Base-by-base conservation (phyloP, 1,140 invertebrate species). In the Laupala kohalensis region DNA sequence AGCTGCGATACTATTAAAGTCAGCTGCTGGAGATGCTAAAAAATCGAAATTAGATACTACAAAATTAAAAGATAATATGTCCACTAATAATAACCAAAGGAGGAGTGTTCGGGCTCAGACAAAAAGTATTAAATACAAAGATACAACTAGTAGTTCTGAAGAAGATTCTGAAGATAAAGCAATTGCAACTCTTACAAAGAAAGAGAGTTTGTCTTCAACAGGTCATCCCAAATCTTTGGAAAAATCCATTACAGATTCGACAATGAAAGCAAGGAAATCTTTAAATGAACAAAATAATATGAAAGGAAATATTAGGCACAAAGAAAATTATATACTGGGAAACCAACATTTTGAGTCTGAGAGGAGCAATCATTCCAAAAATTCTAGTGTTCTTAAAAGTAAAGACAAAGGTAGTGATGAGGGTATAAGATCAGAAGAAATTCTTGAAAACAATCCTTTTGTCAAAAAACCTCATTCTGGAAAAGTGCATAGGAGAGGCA, bases 1-100 rank as follows among this genome's bases (percentile, higher is more conserved):
- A 67, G 72, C 69, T 69, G 71, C 75, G 53, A 64, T 75, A 27
- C 74, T 74, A 67, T 25, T 72, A 72, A 77, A 77, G 72, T 77
- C 77, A 13, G 37, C 37, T 13, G 37, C 37, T 53, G n/a, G n/a
- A n/a, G n/a, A n/a, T n/a, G 71, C 73, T 37, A 53, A 53, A 53
- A 53, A 53, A 53, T 19, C 37, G 19, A 53, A 19, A 19, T 9
- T 53, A 13, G 37, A 53, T 9, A 53, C 9, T 13, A 9, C 37
- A 13, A 53, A 4, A 13, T 53, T 19, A 13, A 53, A 53, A 53
- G 37, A 53, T 9, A 53, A 53, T 9, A 13, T 19, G 19, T 9
- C 9, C 19, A 19, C 9, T 53, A 19, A 53, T 13, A 53, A 53
- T 2, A 53, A 9, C 1, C 19, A 13, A 53, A 1, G 37, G 4